These are phyloP conservation scores for Acipenser transmontanus DNA, from an alignment of 2,797 vertebrate genomes.

Conservation along the genomic window DNA sequence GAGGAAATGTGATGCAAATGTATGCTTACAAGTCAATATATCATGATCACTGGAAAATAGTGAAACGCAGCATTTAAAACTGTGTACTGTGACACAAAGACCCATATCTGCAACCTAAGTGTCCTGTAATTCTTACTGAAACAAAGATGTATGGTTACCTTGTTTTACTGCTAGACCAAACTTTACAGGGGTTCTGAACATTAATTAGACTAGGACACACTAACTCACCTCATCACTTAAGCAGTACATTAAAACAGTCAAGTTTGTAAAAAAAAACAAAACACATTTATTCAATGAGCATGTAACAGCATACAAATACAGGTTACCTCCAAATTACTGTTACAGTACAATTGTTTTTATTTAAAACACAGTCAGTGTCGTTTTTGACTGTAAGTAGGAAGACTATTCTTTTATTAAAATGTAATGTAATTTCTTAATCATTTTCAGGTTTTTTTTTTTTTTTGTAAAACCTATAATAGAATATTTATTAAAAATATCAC, in stretches of 20 bases:
- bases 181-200: conserved; percentile 5
- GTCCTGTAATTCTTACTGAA: conserved; percentile 21
- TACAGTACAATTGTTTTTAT: conserved; percentile 24
- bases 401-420: conserved; percentile 20
- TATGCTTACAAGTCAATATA: too few relatives aligned
- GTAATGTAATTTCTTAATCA: conserved; percentile 18
- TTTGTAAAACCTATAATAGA: conserved; percentile 21
- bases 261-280: conserved; percentile 32
- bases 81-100: too few relatives aligned
- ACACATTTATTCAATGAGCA: conserved; percentile 55
- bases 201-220: conserved; percentile 36
- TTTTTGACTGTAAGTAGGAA: conserved; percentile 27
- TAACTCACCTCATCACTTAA: conserved; percentile 49
- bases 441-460: conserved; percentile 21
- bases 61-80: too few relatives aligned
- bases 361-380: neutral
- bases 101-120: conserved; percentile 21
- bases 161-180: conserved; percentile 2
- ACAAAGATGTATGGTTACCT: conserved; percentile 15
- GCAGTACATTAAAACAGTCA: conserved; percentile 45
- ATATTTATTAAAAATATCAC: conserved; percentile 15
- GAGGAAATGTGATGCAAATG: too few relatives aligned
- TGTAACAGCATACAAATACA: conserved; percentile 43
- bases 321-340: conserved; percentile 2
- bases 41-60: too few relatives aligned